Evolutionary conservation across 1,140 invertebrate genomes (phyloP).

Genomic region (Portunus trituberculatus): DNA sequence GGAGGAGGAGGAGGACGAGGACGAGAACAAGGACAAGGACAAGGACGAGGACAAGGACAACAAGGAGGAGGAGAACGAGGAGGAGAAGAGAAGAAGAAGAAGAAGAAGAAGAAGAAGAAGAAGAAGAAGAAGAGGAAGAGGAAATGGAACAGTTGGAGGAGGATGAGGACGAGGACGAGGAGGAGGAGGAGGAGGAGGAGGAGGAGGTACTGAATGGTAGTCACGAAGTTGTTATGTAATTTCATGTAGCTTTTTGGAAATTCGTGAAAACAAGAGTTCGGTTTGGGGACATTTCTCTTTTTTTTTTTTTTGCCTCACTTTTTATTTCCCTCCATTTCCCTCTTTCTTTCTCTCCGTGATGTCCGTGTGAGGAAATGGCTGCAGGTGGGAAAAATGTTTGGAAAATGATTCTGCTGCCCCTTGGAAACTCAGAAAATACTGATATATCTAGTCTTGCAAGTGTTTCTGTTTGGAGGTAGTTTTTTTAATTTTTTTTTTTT

Average conservation of each 20-base stretch:
- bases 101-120: too few relatives aligned
- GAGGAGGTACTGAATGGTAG: not conserved
- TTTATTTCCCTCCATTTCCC: not conserved
- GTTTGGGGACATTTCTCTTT: not conserved
- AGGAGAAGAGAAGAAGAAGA: not conserved
- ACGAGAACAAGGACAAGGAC: not conserved
- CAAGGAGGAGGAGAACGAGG: not conserved
- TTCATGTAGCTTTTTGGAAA: not conserved
- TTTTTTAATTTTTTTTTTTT: too few relatives aligned
- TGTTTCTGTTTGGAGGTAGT: too few relatives aligned
- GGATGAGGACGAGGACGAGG: not conserved
- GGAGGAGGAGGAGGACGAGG: not conserved
- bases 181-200: not conserved
- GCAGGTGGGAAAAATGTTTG: too few relatives aligned
- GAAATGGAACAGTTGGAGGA: too few relatives aligned
- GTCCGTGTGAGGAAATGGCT: too few relatives aligned
- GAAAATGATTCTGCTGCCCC: too few relatives aligned
- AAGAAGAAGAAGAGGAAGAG: not conserved
- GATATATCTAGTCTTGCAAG: too few relatives aligned
- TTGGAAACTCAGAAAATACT: too few relatives aligned
- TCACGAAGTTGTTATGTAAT: conserved; percentile 9
- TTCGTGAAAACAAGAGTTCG: not conserved
- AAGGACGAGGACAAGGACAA: not conserved
- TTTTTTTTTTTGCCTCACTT: not conserved
- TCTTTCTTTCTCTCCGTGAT: not conserved